Evolutionary conservation across 1,140 invertebrate species (phyloP), one percentile per base, ranked within the genome.

Genomic region (Procambarus clarkii): DNA sequence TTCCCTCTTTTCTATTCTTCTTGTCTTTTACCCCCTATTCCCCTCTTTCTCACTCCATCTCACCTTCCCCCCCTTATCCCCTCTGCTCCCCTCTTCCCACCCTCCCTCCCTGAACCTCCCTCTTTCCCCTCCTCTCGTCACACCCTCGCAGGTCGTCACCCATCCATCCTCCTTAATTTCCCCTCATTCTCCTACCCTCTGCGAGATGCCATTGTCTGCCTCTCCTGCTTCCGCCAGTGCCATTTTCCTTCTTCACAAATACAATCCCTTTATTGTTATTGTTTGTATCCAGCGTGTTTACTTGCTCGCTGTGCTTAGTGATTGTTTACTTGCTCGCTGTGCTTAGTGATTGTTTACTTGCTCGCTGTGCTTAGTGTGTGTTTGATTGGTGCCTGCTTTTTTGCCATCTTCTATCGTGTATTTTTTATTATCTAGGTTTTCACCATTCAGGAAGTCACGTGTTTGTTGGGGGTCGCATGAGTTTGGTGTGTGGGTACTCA

Each of bases 191-290:
- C 58, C 54, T 50, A 46, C 60, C 58, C 58, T 69, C 58, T 15
- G n/a, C 24, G n/a, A 24, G n/a, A 74, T 5, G 24, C 64, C 81
- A 83, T 83, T 83, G 69, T 74, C 69, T n/a, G 71, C 50, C 48
- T 60, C 45, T 24, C 50, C 48, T 24, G 45, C 24, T 78, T 76
- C 74, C 69, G 69, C 46, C 85, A 15, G 69, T 54, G 1, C 24
- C 21, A 34, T 78, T 58, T 78, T 78, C 74, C 50, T 45, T 76
- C 21, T 60, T 18, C 69, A 24, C 58, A 64, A 83, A 83, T 34
- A 64, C 81, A 82, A 82, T 82, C 69, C 44, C 69, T 74, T 74
- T 21, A 74, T 74, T 74, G 7, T 74, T 74, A 24, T 74, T 74
- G 21, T 74, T 24, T 74, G 24, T 74, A 34, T 24, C 69, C 24